Evolutionary conservation across 1,140 invertebrate species (phyloP).

Genomic region (Camponotus pennsylvanicus): DNA sequence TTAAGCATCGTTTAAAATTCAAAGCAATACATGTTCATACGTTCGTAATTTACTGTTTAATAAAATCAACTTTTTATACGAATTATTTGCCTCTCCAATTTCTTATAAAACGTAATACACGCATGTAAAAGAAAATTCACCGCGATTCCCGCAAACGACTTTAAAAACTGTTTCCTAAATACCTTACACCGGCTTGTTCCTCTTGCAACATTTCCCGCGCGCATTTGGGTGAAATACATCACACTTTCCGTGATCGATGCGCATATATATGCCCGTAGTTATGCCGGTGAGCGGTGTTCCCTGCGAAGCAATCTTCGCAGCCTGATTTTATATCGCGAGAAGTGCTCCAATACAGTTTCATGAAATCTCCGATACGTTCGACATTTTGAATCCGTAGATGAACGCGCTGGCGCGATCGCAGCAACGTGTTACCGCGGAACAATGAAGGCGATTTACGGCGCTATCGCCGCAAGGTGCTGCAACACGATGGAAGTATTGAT

Average conservation of each 20-base stretch:
- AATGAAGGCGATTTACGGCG: conserved; percentile 67
- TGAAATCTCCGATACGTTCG: conserved; percentile 41
- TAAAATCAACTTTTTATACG: background rate
- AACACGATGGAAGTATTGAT: conserved; percentile 51
- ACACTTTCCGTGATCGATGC: conserved; percentile 58
- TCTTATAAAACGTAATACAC: background rate
- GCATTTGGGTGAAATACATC: conserved; percentile 62
- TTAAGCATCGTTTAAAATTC: background rate
- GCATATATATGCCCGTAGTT: conserved; percentile 61
- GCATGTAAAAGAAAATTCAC: background rate
- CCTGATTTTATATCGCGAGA: conserved; percentile 59
- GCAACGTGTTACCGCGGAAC: conserved; percentile 66
- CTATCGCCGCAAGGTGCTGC: conserved; percentile 67
- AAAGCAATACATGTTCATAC: background rate
- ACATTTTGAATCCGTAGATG: conserved; percentile 60
- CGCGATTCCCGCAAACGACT: conserved; percentile 44
- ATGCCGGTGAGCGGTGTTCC: conserved; percentile 47
- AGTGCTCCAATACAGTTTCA: conserved; percentile 46
- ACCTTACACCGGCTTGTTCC: conserved; percentile 36
- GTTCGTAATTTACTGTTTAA: background rate
- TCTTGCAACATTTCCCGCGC: conserved; percentile 57
- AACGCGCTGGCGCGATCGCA: conserved; percentile 45
- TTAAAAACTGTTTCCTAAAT: conserved; percentile 62
- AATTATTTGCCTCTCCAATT: background rate
- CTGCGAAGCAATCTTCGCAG: conserved; percentile 57